Evolutionary conservation across 2,888 invertebrate genomes (phyloP).

Genomic region (Tryphoninae sp.): DNA sequence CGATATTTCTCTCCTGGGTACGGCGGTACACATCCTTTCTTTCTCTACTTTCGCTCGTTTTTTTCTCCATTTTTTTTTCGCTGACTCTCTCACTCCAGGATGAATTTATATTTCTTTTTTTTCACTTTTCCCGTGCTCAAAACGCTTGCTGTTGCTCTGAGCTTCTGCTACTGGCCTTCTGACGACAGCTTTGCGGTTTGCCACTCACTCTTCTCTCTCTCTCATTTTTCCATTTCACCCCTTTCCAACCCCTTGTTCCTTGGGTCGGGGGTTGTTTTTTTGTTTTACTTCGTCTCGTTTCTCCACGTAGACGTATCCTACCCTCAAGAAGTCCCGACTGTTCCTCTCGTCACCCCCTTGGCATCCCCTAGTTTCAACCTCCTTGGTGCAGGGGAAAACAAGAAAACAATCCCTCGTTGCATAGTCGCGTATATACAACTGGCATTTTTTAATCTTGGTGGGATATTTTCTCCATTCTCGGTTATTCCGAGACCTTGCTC

Average conservation of each 20-base stretch:
- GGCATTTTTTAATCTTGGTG: constrained; percentile 18
- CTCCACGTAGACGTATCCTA: constrained; percentile 7
- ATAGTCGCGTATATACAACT: constrained; percentile 36
- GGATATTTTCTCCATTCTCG: constrained; percentile 38
- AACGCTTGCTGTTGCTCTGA: constrained; percentile 51
- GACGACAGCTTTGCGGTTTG: constrained; percentile 63
- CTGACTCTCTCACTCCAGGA: constrained; percentile 55
- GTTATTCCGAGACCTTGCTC: constrained; percentile 1
- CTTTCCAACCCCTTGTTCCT: constrained; percentile 55
- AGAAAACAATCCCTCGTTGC: constrained; percentile 36
- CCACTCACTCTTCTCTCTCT: constrained; percentile 58
- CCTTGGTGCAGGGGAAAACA: constrained; percentile 1
- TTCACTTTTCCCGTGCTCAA: constrained; percentile 55
- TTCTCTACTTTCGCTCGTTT: not conserved
- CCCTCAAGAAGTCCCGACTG: not conserved
- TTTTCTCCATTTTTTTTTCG: constrained; percentile 42
- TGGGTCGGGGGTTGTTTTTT: constrained; percentile 58
- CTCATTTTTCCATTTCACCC: constrained; percentile 49
- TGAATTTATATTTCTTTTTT: constrained; percentile 63
- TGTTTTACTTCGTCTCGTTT: not conserved
- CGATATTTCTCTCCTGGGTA: constrained; percentile 17
- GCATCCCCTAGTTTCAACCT: constrained; percentile 16
- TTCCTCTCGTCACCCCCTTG: constrained; percentile 22
- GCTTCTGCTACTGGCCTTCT: constrained; percentile 47
- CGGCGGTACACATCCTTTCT: constrained; percentile 59